Evolutionary conservation across 2,797 vertebrate genomes (phyloP).

Genomic region (Notolabrus celidotus): DNA sequence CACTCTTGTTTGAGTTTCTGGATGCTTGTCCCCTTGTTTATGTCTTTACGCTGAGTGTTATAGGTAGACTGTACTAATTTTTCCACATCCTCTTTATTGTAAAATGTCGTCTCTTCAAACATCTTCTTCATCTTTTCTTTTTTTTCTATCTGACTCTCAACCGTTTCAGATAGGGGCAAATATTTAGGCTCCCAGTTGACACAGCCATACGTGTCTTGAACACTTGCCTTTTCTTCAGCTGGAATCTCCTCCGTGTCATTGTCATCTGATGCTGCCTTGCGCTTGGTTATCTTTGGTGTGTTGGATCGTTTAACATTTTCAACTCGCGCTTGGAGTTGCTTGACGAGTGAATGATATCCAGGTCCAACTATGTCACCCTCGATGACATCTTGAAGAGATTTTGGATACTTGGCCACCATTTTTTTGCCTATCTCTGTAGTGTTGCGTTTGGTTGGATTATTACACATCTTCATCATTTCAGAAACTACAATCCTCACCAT

Average conservation of each 20-base stretch:
- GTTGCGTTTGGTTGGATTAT: conserved; percentile 44
- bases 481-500: conserved; percentile 50
- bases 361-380: too few species aligned
- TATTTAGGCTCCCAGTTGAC: conserved; percentile 47
- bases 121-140: conserved; percentile 38
- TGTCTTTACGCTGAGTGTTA: conserved; percentile 40
- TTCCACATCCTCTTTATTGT: conserved; percentile 2
- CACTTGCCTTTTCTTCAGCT: conserved; percentile 22
- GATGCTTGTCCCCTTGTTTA: conserved; percentile 51
- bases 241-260: conserved; percentile 20
- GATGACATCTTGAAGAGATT: too few species aligned
- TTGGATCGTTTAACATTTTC: conserved; percentile 47
- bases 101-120: conserved; percentile 22
- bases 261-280: conserved; percentile 10
- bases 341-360: too few species aligned
- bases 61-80: conserved; percentile 34
- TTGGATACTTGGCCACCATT: too few species aligned
- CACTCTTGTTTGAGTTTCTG: conserved; percentile 25
- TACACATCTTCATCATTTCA: conserved; percentile 45
- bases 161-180: conserved; percentile 54
- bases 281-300: conserved; percentile 38
- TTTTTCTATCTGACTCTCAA: conserved; percentile 40
- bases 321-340: not conserved
- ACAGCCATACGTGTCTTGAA: conserved; percentile 58
- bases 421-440: conserved; percentile 52